These are phyloP conservation scores for Trachemys scripta DNA, from an alignment of 2,113 vertebrate genomes.

Conservation along the genomic window DNA sequence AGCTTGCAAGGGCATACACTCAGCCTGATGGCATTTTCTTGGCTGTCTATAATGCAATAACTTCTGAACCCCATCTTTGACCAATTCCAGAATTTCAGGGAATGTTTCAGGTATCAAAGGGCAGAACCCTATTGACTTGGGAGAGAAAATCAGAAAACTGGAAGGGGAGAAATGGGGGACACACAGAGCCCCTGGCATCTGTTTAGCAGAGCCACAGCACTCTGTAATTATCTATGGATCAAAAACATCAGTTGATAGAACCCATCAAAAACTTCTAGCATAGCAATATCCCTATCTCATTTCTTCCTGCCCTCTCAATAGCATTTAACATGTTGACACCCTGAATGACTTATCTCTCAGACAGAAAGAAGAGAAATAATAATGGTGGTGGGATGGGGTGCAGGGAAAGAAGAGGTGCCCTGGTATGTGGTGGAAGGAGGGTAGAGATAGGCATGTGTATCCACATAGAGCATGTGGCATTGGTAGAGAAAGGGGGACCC, in stretches of 20 bases:
- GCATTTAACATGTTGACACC: background rate
- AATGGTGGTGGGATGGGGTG: background rate
- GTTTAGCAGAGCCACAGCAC: background rate
- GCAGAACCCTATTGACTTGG: background rate
- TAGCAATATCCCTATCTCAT: background rate
- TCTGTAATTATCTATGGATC: background rate
- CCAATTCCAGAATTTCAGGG: background rate
- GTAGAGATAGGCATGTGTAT: background rate
- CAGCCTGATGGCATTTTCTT: background rate
- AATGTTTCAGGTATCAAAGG: background rate
- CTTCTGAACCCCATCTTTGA: background rate
- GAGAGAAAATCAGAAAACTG: constrained; percentile 1
- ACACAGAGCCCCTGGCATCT: background rate
- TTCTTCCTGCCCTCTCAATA: rapidly evolving
- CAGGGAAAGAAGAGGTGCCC: background rate
- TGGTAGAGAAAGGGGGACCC: background rate
- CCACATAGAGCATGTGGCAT: background rate
- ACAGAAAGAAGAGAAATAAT: background rate
- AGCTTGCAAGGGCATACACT: background rate
- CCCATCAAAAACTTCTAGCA: background rate
- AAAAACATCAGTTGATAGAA: background rate
- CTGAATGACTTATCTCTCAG: background rate
- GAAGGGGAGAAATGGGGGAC: background rate
- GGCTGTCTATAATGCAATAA: background rate
- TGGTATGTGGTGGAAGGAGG: background rate